Base-by-base conservation (phyloP, 2,888 invertebrate genomes). In the Trichogramma evanescens region DNA sequence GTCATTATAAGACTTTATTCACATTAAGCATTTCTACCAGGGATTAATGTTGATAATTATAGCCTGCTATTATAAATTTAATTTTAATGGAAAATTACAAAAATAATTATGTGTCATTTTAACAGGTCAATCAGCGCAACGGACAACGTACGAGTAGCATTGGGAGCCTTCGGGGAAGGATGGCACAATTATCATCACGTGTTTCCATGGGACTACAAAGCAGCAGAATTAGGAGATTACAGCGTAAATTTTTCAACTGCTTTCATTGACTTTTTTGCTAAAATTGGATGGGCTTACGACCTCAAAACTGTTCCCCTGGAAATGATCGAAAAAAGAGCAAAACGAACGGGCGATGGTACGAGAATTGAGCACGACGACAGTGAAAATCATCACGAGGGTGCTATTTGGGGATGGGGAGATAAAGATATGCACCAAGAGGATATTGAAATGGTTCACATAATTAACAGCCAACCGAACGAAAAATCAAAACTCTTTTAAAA, bases 121-220 rank as follows among this genome's bases (percentile, higher is more conserved):
- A 2, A 1, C 76, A 85, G 85, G 66, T 78, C 80, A 61, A 87
- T 88, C 71, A 85, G 86, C 68, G 85, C 91, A 1, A 85, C 87
- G 1, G 88, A 92, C 73, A 89, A 86, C 71, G 76, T 80, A 62
- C 70, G 81, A 0, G 89, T 91, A 0, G 86, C 87, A 0, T 76
- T 86, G 6, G 78, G 84, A 46, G 87, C 90, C 0, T 80, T 86
- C 51, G 89, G 89, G 26, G 89, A 91, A 73, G 93, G 92, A 8
- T 92, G 90, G 88, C 92, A 93, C 77, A 93, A 93, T 80, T 93
- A 91, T 76, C 93, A 93, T 70, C 93, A 93, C 76, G 87, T 88
- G 26, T 93, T 93, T 78, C 92, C 93, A 0, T 90, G 89, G 86
- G 89, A 89, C 72, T 89, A 88, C 81, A 88, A 88, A 68, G 86